phyloP scores from a whole-genome alignment of 2,797 vertebrate species.

The Hemitrygon akajei region DNA sequence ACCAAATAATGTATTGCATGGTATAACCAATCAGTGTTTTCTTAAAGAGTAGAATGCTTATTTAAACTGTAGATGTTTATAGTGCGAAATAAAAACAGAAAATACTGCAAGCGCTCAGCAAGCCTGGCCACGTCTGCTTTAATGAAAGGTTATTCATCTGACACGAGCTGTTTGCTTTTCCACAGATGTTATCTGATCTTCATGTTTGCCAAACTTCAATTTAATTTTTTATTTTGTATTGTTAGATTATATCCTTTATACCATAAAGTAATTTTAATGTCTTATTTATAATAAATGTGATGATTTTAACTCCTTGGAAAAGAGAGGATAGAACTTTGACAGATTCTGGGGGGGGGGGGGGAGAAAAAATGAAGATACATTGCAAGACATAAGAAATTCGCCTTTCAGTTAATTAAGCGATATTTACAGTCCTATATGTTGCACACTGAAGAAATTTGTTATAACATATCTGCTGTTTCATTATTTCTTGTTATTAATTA shows the following conservation, averaged over 20 bases:
- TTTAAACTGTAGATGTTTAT: neutral
- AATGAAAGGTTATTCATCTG: neutral
- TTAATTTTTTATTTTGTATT: constrained; percentile 20
- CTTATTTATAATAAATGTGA: neutral
- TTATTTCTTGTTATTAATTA: too few species aligned
- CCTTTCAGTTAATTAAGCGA: too few species aligned
- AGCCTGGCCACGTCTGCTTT: neutral
- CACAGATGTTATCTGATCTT: neutral
- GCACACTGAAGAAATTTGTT: too few species aligned
- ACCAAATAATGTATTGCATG: neutral
- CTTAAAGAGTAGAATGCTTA: neutral
- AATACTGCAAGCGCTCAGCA: neutral
- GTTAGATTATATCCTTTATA: neutral
- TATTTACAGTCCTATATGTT: too few species aligned
- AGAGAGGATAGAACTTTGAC: too few species aligned
- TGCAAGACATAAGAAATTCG: too few species aligned
- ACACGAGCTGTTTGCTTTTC: neutral
- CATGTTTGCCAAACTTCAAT: neutral
- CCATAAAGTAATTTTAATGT: neutral
- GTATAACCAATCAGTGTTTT: neutral
- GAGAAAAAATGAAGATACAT: too few species aligned
- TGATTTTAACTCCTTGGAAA: too few species aligned
- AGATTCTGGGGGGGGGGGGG: too few species aligned
- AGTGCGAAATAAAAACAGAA: neutral
- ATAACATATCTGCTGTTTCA: too few species aligned